Evolutionary conservation across 2,797 vertebrate genomes (phyloP), one percentile per base, ranked within the genome.

Genomic region (Hydrophis major): DNA sequence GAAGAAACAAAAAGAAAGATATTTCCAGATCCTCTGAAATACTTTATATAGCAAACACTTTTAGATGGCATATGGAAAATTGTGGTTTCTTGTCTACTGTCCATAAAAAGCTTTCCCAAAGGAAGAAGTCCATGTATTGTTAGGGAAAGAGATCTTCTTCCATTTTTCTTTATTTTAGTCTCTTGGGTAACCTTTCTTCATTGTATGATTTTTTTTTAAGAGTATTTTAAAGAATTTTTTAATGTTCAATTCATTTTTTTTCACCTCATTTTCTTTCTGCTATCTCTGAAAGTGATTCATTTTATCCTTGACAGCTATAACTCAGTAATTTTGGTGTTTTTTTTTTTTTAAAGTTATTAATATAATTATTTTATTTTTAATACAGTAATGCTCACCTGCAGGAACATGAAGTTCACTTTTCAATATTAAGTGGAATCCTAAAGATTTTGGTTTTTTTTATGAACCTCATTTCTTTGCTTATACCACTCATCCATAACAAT

Each of bases 91-190:
- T 90, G 56, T 42, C 94, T 94, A 74, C 93, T 95, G 32, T 95
- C 8, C 25, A 90, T 69, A 78, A 27, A 37, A 95, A 78, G 28
- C 83, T 92, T 96, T 95, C 42, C 90, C 27, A 10, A 53, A 0
- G 66, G 56, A 91, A 50, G 90, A 93, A 60, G 18, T 92, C 92
- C 95, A 14, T 60, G 27, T 87, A 47, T 32, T 93, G 53, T 94
- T 95, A 93, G 91, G 74, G 93, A 60, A n/a, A 22, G 56, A 27
- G 13, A 6, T 16, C 92, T 94, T 55, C 66, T 94, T 83, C 87
- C 10, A 89, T 89, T 59, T 92, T 92, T 91, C 93, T 92, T 95
- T 94, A 87, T 90, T 90, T 94, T 91, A 94, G 61, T 93, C 91
- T 96, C 93, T 94, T 93, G 90, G 89, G 78, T 59, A 86, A 91